Evolutionary conservation across 1,140 invertebrate species (phyloP), one percentile per base, ranked within the genome.

Genomic region (Atopsyche davidsoni): DNA sequence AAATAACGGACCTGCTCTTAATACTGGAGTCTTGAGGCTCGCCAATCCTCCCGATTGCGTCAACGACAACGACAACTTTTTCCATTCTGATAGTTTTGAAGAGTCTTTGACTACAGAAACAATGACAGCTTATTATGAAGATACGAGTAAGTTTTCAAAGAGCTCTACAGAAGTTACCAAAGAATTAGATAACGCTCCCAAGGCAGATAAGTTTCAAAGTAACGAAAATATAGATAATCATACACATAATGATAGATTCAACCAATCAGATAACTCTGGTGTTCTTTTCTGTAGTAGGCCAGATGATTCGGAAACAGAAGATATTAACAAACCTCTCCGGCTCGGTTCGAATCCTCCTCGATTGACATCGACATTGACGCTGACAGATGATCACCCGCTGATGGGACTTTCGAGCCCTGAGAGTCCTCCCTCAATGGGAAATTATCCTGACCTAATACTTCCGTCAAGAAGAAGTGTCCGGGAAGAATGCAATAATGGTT

Each of bases 381-480:
- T 58, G 16, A 58, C 57, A 6, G 52, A 55, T 40, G 53, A 58
- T 49, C 57, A 58, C 53, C 57, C 57, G 0, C 44, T 58, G 23
- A 58, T 55, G 53, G 45, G 49, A 13, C 34, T 58, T n/a, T 58
- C 57, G 1, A 58, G 57, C 49, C 57, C 57, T 4, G 57, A 58
- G n/a, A 58, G 56, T 49, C 56, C 56, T 3, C 51, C 43, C 11
- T 58, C 55, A 3, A 36, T 40, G 0, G 51, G 56, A 19, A 58
- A 58, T 28, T 58, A 58, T 45, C 56, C 56, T 0, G 51, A 58
- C 39, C 32, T 58, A 13, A 51, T 58, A 13, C 18, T 58, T 10
- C 56, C 32, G 14, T 54, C 56, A 9, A 44, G 48, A 7, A 47
- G 36, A 35, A 42, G 13, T 2, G 51, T 22, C 25, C 40, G 14